These are phyloP conservation scores for Lasiommata megera DNA, from an alignment of 2,888 invertebrate genomes.

Conservation along the genomic window DNA sequence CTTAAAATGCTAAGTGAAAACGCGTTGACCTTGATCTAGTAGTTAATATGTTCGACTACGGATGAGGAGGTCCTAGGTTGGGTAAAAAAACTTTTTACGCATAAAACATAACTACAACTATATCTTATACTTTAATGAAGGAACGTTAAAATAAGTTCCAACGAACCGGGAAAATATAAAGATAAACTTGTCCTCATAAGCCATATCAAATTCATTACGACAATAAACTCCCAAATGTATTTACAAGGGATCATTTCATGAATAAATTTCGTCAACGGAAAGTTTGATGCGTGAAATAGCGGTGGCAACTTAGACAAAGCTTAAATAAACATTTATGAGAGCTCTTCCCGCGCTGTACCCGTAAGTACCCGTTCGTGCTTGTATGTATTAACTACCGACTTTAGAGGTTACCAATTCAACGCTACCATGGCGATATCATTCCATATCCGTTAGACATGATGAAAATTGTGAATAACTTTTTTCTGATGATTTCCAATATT, in stretches of 20 bases:
- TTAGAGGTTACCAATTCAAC: too few relatives aligned
- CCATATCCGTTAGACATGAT: too few relatives aligned
- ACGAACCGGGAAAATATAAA: constrained; percentile 31
- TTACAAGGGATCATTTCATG: constrained; percentile 78
- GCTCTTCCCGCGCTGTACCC: constrained; percentile 13
- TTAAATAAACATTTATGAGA: constrained; percentile 39
- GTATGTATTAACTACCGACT: background rate
- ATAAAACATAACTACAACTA: too few relatives aligned
- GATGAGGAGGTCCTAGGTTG: too few relatives aligned
- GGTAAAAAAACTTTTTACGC: too few relatives aligned
- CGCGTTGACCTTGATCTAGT: too few relatives aligned
- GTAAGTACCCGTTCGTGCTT: constrained; percentile 5
- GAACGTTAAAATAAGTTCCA: constrained; percentile 20
- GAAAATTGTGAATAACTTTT: too few relatives aligned
- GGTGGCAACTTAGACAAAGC: constrained; percentile 63
- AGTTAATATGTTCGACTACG: too few relatives aligned
- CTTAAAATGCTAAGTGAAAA: too few relatives aligned
- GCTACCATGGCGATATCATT: too few relatives aligned
- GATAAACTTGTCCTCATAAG: constrained; percentile 68
- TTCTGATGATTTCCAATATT: too few relatives aligned
- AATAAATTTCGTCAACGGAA: constrained; percentile 76
- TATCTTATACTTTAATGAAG: background rate
- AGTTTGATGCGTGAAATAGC: constrained; percentile 76
- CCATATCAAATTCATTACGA: constrained; percentile 79
- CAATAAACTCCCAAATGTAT: constrained; percentile 79